Percentiles rank a stretch among this genome's conserved stretches.
These are phyloP conservation scores for Crotalus viridis DNA, from an alignment of 2,113 vertebrate genomes.

Conservation along the genomic window DNA sequence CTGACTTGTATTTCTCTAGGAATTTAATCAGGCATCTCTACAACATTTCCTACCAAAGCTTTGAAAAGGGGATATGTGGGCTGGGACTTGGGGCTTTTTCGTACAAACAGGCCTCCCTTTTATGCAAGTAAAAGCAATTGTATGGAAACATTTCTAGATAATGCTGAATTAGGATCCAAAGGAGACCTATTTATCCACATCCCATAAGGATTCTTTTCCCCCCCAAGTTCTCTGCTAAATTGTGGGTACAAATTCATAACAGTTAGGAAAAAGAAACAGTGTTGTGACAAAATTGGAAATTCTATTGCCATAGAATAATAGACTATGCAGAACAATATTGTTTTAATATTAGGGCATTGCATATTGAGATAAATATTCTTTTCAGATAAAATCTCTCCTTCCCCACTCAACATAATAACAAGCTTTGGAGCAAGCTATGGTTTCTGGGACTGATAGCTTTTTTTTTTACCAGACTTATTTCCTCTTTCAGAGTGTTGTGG, in stretches of 20 bases:
- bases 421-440: neutral
- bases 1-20: neutral
- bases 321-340: neutral
- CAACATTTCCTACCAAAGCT: neutral
- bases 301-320: neutral
- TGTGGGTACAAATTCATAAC: neutral
- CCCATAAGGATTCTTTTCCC: neutral
- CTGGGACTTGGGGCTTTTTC: neutral
- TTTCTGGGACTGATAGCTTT: neutral
- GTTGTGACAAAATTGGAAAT: neutral
- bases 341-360: accelerated
- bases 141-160: neutral
- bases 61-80: neutral
- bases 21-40: neutral
- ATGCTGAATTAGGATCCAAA: slow-evolving; percentile 2
- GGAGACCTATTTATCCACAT: neutral
- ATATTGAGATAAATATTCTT: neutral
- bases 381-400: neutral
- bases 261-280: neutral
- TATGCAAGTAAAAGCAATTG: neutral
- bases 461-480: neutral
- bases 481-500: neutral
- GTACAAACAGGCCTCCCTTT: neutral
- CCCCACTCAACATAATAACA: neutral
- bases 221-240: neutral